Evolutionary conservation across 2,113 vertebrate species (phyloP).

Genomic region (Athene noctua): DNA sequence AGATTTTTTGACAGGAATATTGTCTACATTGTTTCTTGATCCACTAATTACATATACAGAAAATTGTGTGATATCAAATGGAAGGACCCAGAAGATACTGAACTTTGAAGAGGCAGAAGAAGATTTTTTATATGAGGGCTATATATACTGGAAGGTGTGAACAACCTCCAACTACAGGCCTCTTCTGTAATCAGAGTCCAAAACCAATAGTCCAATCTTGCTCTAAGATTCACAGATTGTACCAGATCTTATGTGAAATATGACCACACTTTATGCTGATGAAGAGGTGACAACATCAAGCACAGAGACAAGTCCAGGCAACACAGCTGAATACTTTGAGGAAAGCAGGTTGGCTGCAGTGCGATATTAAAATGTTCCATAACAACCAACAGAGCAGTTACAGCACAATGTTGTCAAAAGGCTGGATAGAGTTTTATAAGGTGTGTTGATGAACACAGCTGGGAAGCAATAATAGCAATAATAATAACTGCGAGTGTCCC

Average conservation of each 20-base stretch:
- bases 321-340: neutral
- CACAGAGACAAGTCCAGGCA: neutral
- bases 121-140: neutral
- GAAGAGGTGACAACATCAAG: neutral
- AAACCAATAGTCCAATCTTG: neutral
- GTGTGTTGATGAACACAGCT: neutral
- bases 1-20: neutral
- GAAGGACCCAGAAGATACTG: neutral
- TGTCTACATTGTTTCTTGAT: neutral
- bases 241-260: neutral
- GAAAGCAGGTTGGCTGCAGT: neutral
- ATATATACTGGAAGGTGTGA: neutral
- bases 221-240: neutral
- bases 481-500: neutral
- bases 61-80: neutral
- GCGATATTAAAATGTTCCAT: neutral
- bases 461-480: neutral
- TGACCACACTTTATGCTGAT: neutral
- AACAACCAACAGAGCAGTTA: neutral
- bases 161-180: neutral
- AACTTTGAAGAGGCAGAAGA: neutral
- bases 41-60: neutral
- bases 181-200: neutral
- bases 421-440: neutral
- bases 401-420: neutral